Base-by-base conservation (phyloP, 2,888 invertebrate species). In the Eremobia ochroleuca region DNA sequence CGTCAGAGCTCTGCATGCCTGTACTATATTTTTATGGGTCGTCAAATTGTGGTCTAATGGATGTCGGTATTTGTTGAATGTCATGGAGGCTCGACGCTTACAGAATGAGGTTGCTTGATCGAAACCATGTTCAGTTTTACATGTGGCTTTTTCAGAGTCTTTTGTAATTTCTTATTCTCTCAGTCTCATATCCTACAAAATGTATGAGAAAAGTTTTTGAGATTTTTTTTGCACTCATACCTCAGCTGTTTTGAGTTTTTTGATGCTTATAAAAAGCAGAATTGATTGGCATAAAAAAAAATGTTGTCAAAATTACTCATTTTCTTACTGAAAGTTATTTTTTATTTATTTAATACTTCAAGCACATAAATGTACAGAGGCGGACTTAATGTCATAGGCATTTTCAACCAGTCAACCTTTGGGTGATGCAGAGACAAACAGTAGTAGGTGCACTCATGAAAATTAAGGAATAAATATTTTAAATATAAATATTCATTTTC, bases 11-110 rank as follows among this genome's bases (percentile, higher is more conserved):
- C 49, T 68, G 73, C 61, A 70, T 69, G 75, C 28, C 49, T 71
- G 72, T 76, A 76, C 77, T 81, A 77, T 84, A 77, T 84, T 87
- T 83, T 88, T 84, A 82, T 80, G 25, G 84, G 67, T 64, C 76
- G 46, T 84, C 66, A 83, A 86, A 84, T 65, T 70, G 58, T 64
- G 43, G n/a, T 61, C 37, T 71, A 75, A 75, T 65, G 73, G 66
- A 49, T 13, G 28, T 62, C 67, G 31, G 52, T 65, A 69, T 68
- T 78, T 72, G 40, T 40, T 49, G 8, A 61, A 67, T 40, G 37
- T 28, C 40, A 61, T 61, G 65, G 31, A 66, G n/a, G n/a, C 13
- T 65, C n/a, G 28, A 52, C 5, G 31, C 15, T 65, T 59, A 28
- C 6, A 5, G 13, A 69, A 69, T 59, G 28, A 65, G 25, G n/a